These are phyloP conservation scores for Desoria tigrina DNA, from an alignment of 2,888 invertebrate species.

Conservation along the genomic window DNA sequence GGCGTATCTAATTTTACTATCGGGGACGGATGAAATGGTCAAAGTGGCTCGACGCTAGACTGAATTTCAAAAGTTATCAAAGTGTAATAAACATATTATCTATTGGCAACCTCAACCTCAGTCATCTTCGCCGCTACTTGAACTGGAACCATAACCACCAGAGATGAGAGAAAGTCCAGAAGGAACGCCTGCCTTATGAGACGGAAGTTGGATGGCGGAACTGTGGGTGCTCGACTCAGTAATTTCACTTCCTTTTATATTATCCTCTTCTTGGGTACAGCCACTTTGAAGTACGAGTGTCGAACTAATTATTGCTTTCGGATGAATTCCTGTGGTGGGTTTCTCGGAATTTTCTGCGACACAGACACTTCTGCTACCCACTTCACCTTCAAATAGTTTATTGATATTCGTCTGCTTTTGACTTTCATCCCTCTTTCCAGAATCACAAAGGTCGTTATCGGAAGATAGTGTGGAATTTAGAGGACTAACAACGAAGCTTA, in stretches of 20 bases:
- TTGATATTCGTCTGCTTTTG: not conserved
- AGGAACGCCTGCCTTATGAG: not conserved
- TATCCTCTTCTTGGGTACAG: not conserved
- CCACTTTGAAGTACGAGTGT: not conserved
- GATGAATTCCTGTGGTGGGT: not conserved
- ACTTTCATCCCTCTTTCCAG: not conserved
- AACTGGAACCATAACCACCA: slow-evolving; percentile 22
- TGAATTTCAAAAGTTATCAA: too few species aligned
- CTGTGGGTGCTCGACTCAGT: slow-evolving; percentile 2
- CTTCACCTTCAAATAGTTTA: not conserved
- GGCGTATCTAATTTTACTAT: too few species aligned
- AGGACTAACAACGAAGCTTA: too few species aligned
- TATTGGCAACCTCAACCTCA: too few species aligned
- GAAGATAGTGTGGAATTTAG: too few species aligned
- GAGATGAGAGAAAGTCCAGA: slow-evolving; percentile 29
- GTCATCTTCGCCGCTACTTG: slow-evolving; percentile 32
- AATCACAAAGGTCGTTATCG: too few species aligned
- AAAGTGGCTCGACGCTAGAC: too few species aligned
- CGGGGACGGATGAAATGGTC: too few species aligned
- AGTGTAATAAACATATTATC: too few species aligned
- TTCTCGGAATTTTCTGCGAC: too few species aligned
- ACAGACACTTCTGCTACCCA: not conserved
- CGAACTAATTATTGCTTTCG: slow-evolving; percentile 8
- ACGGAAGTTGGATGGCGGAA: not conserved
- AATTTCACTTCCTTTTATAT: not conserved